Base-by-base conservation (phyloP, 2,113 vertebrate genomes). In the Numida meleagris region DNA sequence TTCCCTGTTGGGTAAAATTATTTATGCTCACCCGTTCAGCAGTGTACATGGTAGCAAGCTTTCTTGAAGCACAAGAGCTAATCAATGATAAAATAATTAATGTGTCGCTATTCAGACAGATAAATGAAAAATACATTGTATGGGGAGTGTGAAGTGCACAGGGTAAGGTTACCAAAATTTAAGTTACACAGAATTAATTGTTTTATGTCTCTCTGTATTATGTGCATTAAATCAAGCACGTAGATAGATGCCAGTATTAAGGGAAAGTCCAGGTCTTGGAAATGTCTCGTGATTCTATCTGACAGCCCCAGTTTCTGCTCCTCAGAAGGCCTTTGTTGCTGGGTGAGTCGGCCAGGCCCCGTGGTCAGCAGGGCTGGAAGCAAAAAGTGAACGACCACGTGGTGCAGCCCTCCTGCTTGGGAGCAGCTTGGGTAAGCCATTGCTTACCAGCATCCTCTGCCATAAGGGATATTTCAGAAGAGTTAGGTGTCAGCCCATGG, bases 41-140 rank as follows among this genome's bases (percentile, higher is more conserved):
- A 53, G 53, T 45, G 34, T 4, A 6, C 72, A 27, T 50, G 82
- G 43, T 81, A 67, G 82, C 82, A 65, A 74, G 48, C 75, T 95
- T 90, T 88, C 79, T 91, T 73, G 76, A 80, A 78, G 72, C 87
- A 66, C 63, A 68, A 55, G 42, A 94, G 78, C 65, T 92, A 68
- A 73, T 90, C 42, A 87, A 0, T 57, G 50, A 43, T 77, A 40
- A 92, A 91, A 50, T 85, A 94, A 50, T 79, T 67, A 9, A 9
- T 65, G 4, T 58, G 18, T 82, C 81, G 19, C 36, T 91, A 7
- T 91, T 58, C 48, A 63, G 31, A 43, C 8, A 6, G 43, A n/a
- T 17, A 62, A 33, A 83, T 36, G 42, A 76, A 40, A 71, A 68
- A 31, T 40, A 24, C 18, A 67, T 77, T n/a, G 10, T 42, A 14